These are phyloP conservation scores for Lacerta bilineata DNA, from an alignment of 2,797 vertebrate species.

Conservation along the genomic window DNA sequence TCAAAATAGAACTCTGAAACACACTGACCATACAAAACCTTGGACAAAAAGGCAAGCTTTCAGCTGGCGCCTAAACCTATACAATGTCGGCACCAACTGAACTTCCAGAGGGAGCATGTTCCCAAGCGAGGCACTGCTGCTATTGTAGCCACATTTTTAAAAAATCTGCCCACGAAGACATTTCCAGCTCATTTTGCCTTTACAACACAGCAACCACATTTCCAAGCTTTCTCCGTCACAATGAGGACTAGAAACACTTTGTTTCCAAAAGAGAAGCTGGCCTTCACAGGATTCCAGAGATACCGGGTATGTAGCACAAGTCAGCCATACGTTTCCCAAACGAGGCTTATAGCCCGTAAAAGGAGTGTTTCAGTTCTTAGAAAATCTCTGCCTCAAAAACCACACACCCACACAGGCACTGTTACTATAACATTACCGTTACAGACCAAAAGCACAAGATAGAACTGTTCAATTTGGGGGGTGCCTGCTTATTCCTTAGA, in stretches of 20 bases:
- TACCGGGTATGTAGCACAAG: not conserved
- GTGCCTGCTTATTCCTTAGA: fast-evolving
- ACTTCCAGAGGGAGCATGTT: too few relatives aligned
- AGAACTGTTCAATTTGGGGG: not conserved
- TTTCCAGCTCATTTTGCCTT: not conserved
- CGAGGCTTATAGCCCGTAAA: not conserved
- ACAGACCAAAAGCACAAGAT: not conserved
- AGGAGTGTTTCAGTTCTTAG: not conserved
- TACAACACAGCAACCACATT: not conserved
- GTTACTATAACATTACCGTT: not conserved
- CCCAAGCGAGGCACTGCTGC: too few relatives aligned
- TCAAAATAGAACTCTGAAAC: too few relatives aligned
- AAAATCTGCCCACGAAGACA: not conserved
- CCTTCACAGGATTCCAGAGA: not conserved
- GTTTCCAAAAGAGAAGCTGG: not conserved
- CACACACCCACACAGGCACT: not conserved
- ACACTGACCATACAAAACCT: too few relatives aligned
- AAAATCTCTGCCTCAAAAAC: not conserved
- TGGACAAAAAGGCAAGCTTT: too few relatives aligned
- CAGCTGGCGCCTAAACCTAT: too few relatives aligned
- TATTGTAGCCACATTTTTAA: not conserved
- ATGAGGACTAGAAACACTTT: not conserved
- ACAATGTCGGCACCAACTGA: too few relatives aligned
- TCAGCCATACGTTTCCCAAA: not conserved
- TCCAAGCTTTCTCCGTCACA: not conserved